Evolutionary conservation across 2,888 invertebrate species (phyloP).

Genomic region (Odontomyia ornata): DNA sequence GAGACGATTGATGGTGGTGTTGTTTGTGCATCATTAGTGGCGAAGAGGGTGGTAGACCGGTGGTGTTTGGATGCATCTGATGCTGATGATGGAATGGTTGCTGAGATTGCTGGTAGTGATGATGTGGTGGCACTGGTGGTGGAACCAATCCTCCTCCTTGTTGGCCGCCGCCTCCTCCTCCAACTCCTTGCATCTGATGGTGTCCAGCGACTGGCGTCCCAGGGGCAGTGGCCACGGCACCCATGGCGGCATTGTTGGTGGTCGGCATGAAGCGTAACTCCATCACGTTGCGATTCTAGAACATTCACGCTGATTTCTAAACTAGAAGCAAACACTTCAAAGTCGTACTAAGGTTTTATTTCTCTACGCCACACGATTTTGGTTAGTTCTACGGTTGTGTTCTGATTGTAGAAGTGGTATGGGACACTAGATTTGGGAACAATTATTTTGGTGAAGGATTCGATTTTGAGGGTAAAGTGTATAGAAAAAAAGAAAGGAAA

Average conservation of each 20-base stretch:
- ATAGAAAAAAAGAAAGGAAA: too few species aligned
- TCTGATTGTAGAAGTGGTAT: too few species aligned
- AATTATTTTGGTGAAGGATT: too few species aligned
- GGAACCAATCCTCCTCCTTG: background rate
- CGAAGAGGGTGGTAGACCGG: slow-evolving; percentile 58
- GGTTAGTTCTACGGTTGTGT: slow-evolving; percentile 24
- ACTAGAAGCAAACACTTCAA: slow-evolving; percentile 56
- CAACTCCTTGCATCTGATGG: slow-evolving; percentile 54
- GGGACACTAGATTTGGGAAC: too few species aligned
- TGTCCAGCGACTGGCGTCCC: slow-evolving; percentile 52
- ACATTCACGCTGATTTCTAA: slow-evolving; percentile 61
- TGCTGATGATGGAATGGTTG: slow-evolving; percentile 52
- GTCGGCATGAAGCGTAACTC: slow-evolving; percentile 62
- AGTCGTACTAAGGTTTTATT: slow-evolving; percentile 53
- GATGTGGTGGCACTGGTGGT: slow-evolving; percentile 52
- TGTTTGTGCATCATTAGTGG: slow-evolving; percentile 56
- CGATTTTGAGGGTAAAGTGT: too few species aligned
- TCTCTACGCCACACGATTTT: slow-evolving; percentile 48
- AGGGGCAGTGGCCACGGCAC: slow-evolving; percentile 55
- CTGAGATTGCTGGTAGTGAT: slow-evolving; percentile 52
- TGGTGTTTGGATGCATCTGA: slow-evolving; percentile 41
- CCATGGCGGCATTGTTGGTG: slow-evolving; percentile 55
- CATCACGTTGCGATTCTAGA: slow-evolving; percentile 64
- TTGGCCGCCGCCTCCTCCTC: background rate
- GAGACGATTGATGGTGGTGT: slow-evolving; percentile 24